These are phyloP conservation scores for Liolophura sinensis DNA, from an alignment of 1,140 invertebrate species.

Conservation along the genomic window DNA sequence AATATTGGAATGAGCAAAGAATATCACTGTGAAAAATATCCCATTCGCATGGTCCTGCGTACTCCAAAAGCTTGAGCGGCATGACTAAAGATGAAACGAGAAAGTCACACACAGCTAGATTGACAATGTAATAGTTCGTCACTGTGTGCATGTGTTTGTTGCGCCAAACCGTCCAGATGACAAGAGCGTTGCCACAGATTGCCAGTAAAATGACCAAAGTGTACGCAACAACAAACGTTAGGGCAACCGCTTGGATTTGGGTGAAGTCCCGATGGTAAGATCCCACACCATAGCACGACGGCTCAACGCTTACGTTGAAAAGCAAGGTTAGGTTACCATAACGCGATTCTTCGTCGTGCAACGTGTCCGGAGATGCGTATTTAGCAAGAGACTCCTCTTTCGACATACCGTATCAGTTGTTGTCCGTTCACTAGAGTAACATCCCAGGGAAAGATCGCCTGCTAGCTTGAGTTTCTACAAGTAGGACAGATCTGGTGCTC, in stretches of 20 bases:
- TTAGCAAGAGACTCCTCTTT: too few relatives aligned
- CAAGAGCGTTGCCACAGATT: conserved; percentile 48
- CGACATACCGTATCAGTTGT: too few relatives aligned
- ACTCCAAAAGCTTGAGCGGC: conserved; percentile 62
- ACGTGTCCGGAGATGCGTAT: too few relatives aligned
- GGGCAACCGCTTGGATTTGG: conserved; percentile 25
- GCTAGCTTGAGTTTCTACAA: too few relatives aligned
- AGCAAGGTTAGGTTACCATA: too few relatives aligned
- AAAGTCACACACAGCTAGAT: conserved; percentile 60
- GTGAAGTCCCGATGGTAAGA: conserved; percentile 28
- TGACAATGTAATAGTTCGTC: conserved; percentile 64
- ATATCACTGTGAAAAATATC: conserved; percentile 52
- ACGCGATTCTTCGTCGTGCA: too few relatives aligned
- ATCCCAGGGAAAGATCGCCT: too few relatives aligned
- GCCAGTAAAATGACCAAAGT: conserved; percentile 54
- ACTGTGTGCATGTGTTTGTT: conserved; percentile 62
- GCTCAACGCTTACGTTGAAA: too few relatives aligned
- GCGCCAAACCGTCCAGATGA: conserved; percentile 49
- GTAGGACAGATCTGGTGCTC: too few relatives aligned
- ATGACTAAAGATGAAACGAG: conserved; percentile 61
- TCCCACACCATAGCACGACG: too few relatives aligned
- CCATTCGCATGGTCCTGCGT: conserved; percentile 56
- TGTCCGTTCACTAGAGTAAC: too few relatives aligned
- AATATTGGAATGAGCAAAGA: conserved; percentile 57
- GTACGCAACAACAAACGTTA: conserved; percentile 39